phyloP scores from a whole-genome alignment of 1,140 invertebrate genomes.

The Reticulitermes speratus region DNA sequence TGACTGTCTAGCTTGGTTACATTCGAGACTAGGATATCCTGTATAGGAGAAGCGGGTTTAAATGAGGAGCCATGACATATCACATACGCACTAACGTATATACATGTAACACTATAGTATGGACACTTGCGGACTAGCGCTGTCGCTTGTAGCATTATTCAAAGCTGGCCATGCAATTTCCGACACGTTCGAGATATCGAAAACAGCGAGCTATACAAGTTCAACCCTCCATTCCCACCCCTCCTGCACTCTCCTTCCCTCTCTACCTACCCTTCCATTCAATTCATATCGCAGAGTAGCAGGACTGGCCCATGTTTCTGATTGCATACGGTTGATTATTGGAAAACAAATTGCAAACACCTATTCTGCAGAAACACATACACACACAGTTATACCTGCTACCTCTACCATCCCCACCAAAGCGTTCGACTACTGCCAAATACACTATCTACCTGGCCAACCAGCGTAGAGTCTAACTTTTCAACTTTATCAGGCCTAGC shows the following conservation, averaged over 20 bases:
- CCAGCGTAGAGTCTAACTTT: not conserved
- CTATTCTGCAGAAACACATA: not conserved
- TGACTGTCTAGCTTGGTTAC: not conserved
- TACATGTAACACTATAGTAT: not conserved
- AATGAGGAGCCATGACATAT: constrained; percentile 15
- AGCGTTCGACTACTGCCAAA: not conserved
- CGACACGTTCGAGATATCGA: constrained; percentile 17
- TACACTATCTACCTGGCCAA: not conserved
- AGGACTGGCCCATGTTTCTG: not conserved
- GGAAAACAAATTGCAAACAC: constrained; percentile 11
- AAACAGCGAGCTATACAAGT: constrained; percentile 18
- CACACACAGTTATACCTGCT: not conserved
- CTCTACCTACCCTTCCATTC: not conserved
- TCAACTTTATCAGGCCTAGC: not conserved
- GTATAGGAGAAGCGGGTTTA: not conserved
- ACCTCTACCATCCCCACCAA: not conserved
- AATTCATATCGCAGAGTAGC: constrained; percentile 3
- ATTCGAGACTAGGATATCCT: constrained; percentile 15
- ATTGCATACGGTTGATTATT: constrained; percentile 17
- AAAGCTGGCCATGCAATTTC: constrained; percentile 15
- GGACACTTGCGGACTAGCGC: not conserved
- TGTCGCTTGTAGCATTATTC: constrained; percentile 2
- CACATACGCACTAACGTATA: not conserved
- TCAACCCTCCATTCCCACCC: constrained; percentile 1
- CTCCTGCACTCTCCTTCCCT: not conserved